phyloP scores from a whole-genome alignment of 1,140 invertebrate genomes.

The Brachionus rotundiformis region DNA sequence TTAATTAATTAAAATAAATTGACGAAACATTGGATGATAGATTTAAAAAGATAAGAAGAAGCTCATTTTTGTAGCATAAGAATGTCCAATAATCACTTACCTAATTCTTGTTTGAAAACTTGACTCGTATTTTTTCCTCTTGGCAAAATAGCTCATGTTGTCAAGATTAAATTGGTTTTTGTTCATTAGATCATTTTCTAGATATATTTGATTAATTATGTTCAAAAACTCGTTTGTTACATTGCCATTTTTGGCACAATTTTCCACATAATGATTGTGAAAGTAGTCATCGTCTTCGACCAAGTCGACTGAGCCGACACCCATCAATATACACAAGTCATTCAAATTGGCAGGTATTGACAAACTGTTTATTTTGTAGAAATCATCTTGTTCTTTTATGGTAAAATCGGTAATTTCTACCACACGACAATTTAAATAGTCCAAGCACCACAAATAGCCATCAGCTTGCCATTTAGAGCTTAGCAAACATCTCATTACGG shows the following conservation, averaged over 20 bases:
- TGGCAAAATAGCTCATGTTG: slow-evolving; percentile 33
- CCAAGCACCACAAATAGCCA: slow-evolving; percentile 93
- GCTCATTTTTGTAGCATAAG: too few species aligned
- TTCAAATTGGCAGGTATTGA: slow-evolving; percentile 55
- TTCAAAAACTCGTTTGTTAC: slow-evolving; percentile 34
- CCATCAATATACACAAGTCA: slow-evolving; percentile 47
- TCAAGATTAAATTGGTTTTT: slow-evolving; percentile 38
- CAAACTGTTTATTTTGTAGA: slow-evolving; percentile 46
- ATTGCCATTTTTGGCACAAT: not conserved
- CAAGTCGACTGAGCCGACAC: slow-evolving; percentile 17
- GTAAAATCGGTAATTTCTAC: slow-evolving; percentile 58
- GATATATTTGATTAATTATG: slow-evolving; percentile 45
- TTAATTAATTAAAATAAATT: too few species aligned
- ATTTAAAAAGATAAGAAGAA: too few species aligned
- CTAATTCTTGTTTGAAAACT: slow-evolving; percentile 46
- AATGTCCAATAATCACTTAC: too few species aligned
- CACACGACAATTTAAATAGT: slow-evolving; percentile 69
- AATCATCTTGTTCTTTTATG: slow-evolving; percentile 42
- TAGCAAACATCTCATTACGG: slow-evolving; percentile 91
- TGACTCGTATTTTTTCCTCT: slow-evolving; percentile 33
- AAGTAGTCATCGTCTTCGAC: not conserved
- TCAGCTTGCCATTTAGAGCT: slow-evolving; percentile 95
- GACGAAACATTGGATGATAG: not conserved
- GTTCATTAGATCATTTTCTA: slow-evolving; percentile 30
- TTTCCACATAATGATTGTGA: not conserved